phyloP scores from a whole-genome alignment of 2,797 vertebrate genomes.

The Coendou prehensilis region DNA sequence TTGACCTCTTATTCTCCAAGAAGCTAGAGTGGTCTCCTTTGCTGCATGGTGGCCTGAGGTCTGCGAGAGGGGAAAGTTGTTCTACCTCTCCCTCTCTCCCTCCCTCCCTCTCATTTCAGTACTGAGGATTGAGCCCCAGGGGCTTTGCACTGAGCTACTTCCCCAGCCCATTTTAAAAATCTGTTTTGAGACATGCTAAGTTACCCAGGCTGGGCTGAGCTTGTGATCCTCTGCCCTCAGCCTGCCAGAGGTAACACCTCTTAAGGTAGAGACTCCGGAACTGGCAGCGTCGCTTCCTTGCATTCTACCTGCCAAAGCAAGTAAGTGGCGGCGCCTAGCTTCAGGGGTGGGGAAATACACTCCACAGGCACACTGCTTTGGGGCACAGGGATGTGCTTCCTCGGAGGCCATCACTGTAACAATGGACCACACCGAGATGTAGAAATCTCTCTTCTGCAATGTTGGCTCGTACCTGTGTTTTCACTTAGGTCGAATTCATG shows the following conservation, averaged over 20 bases:
- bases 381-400: not conserved
- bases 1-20: not conserved
- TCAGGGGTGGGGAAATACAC: not conserved
- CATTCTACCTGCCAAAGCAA: not conserved
- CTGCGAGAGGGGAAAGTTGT: not conserved
- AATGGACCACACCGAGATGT: not conserved
- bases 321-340: not conserved
- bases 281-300: not conserved
- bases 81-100: not conserved
- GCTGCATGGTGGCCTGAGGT: not conserved
- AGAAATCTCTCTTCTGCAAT: not conserved
- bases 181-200: not conserved
- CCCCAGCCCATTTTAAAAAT: not conserved
- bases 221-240: not conserved
- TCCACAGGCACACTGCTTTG: not conserved
- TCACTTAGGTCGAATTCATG: slow-evolving; percentile 11
- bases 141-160: not conserved
- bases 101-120: not conserved
- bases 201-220: not conserved
- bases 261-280: not conserved
- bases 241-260: not conserved
- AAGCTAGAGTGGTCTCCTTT: not conserved
- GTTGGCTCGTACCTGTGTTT: not conserved
- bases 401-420: not conserved
- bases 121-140: not conserved